phyloP scores from a whole-genome alignment of 2,797 vertebrate genomes.

The Galaxias olidus region DNA sequence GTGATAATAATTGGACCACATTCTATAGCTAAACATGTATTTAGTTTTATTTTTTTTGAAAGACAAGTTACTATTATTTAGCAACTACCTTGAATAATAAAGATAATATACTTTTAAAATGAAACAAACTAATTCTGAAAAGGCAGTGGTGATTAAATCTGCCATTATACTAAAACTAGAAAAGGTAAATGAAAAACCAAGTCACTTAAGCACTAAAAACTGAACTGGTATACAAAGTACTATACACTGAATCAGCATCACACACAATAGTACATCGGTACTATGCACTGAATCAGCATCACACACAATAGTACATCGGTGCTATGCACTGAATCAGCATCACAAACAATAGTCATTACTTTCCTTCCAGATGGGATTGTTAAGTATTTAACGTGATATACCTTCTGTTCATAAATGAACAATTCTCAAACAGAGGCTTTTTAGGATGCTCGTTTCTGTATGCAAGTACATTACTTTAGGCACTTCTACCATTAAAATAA shows the following conservation, averaged over 20 bases:
- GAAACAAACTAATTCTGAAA: slow-evolving; percentile 36
- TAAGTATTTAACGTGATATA: slow-evolving; percentile 8
- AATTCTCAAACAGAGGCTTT: slow-evolving; percentile 57
- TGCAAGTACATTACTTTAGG: slow-evolving; percentile 73
- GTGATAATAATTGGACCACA: slow-evolving; percentile 39
- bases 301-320: no score
- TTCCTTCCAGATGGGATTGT: slow-evolving; percentile 32
- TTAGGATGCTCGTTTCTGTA: slow-evolving; percentile 63
- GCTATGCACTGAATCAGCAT: no score
- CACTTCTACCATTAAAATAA: slow-evolving; percentile 78
- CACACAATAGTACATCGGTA: no score
- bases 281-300: no score
- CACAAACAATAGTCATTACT: slow-evolving; percentile 22
- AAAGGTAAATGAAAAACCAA: slow-evolving; percentile 43
- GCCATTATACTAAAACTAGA: slow-evolving; percentile 36
- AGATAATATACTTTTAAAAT: slow-evolving; percentile 29
- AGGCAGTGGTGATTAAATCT: slow-evolving; percentile 31
- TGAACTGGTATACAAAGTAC: slow-evolving; percentile 44
- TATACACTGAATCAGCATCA: slow-evolving; percentile 47
- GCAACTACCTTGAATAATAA: slow-evolving; percentile 19
- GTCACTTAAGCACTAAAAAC: slow-evolving; percentile 45
- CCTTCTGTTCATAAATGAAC: slow-evolving; percentile 17
- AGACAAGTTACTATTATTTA: no score
- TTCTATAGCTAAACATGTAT: slow-evolving; percentile 44
- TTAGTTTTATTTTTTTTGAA: slow-evolving; percentile 43